Conservation (phyloP, 92 coral and sea anemone genomes). For the Palythoa grandis region DNA sequence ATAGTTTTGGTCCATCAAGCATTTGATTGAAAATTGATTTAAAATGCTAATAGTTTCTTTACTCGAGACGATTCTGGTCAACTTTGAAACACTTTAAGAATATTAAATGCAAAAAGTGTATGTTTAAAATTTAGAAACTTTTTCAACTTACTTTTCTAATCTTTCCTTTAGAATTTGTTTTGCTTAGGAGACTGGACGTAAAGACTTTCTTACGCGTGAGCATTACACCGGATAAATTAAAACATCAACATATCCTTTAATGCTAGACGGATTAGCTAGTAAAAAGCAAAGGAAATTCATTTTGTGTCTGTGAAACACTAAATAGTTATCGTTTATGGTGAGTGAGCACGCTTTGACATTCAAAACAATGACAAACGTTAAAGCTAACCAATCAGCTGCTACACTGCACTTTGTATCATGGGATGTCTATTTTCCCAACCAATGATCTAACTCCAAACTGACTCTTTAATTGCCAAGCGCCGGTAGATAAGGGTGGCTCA, state of each 20-base stretch:
- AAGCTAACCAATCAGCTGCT: not conserved
- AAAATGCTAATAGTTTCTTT: not conserved
- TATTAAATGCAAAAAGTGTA: not conserved
- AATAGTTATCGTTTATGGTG: slow-evolving; percentile 1
- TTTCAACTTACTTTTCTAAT: not conserved
- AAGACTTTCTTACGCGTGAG: too few relatives aligned
- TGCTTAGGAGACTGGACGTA: too few relatives aligned
- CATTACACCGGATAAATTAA: not conserved
- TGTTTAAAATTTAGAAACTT: not conserved
- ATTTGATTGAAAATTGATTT: not conserved
- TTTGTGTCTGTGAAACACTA: not conserved
- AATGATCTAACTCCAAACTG: not conserved
- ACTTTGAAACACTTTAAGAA: not conserved
- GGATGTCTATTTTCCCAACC: not conserved
- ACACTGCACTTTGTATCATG: not conserved
- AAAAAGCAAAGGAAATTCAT: not conserved
- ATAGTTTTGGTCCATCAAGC: not conserved
- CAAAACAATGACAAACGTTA: not conserved
- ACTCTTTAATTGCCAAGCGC: not conserved
- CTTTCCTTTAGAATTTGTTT: not conserved
- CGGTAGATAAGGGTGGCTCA: not conserved
- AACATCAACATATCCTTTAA: not conserved
- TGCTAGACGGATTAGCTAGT: not conserved
- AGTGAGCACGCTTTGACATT: not conserved
- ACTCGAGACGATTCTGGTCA: not conserved